Base-by-base conservation (phyloP, 2,888 invertebrate species). In the Bellardia bayeri region DNA sequence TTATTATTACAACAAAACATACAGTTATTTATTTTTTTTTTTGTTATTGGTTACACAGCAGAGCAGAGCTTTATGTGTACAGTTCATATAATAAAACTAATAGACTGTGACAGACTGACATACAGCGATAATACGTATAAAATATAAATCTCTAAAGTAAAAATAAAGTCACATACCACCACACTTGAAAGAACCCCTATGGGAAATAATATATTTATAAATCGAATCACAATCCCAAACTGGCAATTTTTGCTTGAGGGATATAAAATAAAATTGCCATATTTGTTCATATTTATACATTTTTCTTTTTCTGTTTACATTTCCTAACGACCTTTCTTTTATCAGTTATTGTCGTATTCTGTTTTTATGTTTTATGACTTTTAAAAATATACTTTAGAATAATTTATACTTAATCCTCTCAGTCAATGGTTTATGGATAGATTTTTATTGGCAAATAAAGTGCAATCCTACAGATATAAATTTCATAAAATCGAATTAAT, bases 51-150 rank as follows among this genome's bases (percentile, higher is more conserved):
- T 40, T 68, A n/a, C n/a, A n/a, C n/a, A 23, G 23, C 56, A 14
- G 45, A 42, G 5, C 33, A 30, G 2, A 61, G 9, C 3, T 66
- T 66, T 45, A 33, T 66, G 51, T 85, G 11, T 68, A 56, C 33
- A 33, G 37, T 82, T 45, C 45, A 45, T 3, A 78, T 81, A 83
- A 88, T 88, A 88, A 88, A 88, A 86, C 81, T 88, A 88, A 86
- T 88, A 88, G 88, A 88, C 84, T 88, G 88, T 86, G 86, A 82
- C 86, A 86, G 80, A 76, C 54, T 80, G 76, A 86, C 51, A 75
- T 63, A 82, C 30, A 76, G 74, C 54, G 71, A 83, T 83, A 78
- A 82, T 58, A 78, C 71, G 56, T 56, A 80, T 69, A 80, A 85
- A 51, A 74, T 79, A 82, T 86, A 85, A 85, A 85, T 85, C 85